Evolutionary conservation across 2,113 vertebrate species (phyloP).

Genomic region (Paramisgurnus dabryanus): DNA sequence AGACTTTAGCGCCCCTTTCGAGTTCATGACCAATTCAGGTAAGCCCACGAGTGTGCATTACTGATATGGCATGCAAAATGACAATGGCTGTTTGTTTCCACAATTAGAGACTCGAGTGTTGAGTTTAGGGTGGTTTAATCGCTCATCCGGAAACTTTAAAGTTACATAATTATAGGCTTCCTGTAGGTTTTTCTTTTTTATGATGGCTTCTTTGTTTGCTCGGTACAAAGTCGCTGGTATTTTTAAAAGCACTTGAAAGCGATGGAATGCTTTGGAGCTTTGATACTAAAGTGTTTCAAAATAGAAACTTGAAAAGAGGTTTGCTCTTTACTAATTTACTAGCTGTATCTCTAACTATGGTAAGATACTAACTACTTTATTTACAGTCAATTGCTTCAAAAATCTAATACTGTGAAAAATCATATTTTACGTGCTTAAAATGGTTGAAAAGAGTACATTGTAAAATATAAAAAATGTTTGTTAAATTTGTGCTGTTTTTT

Average conservation of each 20-base stretch:
- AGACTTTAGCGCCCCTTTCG: slow-evolving; percentile 90
- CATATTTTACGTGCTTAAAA: too few species aligned
- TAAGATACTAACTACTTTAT: not conserved
- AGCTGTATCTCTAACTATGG: not conserved
- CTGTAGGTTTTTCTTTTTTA: slow-evolving; percentile 24
- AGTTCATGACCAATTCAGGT: slow-evolving; percentile 98
- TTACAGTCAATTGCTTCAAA: too few species aligned
- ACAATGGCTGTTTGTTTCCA: slow-evolving; percentile 20
- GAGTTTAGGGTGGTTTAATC: slow-evolving; percentile 32
- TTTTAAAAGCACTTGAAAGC: slow-evolving; percentile 46
- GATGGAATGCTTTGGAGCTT: slow-evolving; percentile 25
- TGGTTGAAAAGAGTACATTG: too few species aligned
- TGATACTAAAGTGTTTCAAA: not conserved
- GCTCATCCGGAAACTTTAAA: slow-evolving; percentile 28
- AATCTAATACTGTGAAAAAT: too few species aligned
- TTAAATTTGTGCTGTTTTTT: too few species aligned
- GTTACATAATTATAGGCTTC: slow-evolving; percentile 45
- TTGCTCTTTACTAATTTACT: not conserved
- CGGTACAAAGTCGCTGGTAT: slow-evolving; percentile 7
- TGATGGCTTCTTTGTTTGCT: slow-evolving; percentile 34
- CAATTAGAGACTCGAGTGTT: slow-evolving; percentile 21
- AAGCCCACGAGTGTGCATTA: slow-evolving; percentile 27
- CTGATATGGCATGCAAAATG: slow-evolving; percentile 4
- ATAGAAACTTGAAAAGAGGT: not conserved
- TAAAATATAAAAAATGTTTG: too few species aligned